Percentiles rank a stretch among this genome's conserved stretches.
Conservation (phyloP, 1,140 invertebrate genomes). For the Coptotermes formosanus region DNA sequence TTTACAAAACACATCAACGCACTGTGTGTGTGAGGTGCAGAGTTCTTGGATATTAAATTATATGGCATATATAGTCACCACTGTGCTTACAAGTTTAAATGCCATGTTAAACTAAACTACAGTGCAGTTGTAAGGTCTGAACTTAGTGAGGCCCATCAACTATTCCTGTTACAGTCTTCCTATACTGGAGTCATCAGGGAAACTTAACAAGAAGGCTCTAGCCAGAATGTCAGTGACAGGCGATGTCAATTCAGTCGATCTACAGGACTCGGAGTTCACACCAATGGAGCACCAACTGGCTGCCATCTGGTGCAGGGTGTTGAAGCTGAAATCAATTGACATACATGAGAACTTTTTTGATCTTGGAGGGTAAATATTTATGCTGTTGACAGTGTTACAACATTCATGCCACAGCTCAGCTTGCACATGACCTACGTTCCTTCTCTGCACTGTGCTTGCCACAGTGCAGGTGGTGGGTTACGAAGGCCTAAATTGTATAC, state of each 20-base stretch:
- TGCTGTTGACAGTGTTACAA: neutral
- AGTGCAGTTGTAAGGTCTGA: no score
- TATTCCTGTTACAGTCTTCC: slow-evolving; percentile 37
- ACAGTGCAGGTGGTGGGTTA: no score
- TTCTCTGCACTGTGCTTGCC: no score
- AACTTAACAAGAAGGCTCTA: slow-evolving; percentile 38
- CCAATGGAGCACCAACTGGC: slow-evolving; percentile 36
- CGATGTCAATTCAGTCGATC: slow-evolving; percentile 29
- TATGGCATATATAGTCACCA: no score
- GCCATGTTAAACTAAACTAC: no score
- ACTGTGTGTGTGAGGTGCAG: no score
- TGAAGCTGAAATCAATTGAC: slow-evolving; percentile 38
- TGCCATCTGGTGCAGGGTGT: slow-evolving; percentile 38
- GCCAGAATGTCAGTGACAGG: slow-evolving; percentile 31
- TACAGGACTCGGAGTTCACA: slow-evolving; percentile 31
- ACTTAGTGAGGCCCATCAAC: no score
- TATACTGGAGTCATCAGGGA: slow-evolving; percentile 40
- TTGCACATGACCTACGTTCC: no score
- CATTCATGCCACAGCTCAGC: neutral
- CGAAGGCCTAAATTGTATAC: no score
- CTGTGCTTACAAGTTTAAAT: no score
- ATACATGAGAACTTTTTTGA: slow-evolving; percentile 41
- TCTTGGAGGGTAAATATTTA: slow-evolving; percentile 40
- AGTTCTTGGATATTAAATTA: no score
- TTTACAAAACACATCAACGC: no score